These are phyloP conservation scores for Sebastolobus alascanus DNA, from an alignment of 2,797 vertebrate species.

Conservation along the genomic window DNA sequence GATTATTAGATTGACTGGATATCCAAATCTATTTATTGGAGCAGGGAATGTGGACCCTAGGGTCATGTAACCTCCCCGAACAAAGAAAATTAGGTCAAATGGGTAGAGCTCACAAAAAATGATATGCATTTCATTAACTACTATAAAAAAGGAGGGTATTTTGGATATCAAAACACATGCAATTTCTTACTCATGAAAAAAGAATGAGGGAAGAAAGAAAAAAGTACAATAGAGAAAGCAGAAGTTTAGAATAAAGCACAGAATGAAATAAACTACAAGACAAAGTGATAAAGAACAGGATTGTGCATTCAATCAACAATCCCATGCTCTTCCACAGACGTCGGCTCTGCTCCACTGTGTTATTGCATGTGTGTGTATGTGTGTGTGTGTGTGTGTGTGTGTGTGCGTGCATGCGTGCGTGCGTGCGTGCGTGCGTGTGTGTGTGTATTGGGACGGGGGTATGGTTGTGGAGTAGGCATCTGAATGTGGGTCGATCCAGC, in stretches of 20 bases:
- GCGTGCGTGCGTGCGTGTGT: constrained; percentile 36
- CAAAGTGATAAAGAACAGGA: constrained; percentile 60
- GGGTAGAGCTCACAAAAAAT: constrained; percentile 67
- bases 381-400: constrained; percentile 42
- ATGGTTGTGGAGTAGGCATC: constrained; percentile 65
- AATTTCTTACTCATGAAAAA: constrained; percentile 3
- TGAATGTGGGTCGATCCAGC: constrained; percentile 85
- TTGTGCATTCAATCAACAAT: constrained; percentile 61
- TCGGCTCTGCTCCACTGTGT: constrained; percentile 37
- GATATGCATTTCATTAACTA: constrained; percentile 73
- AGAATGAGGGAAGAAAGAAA: not conserved
- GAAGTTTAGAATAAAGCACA: not conserved
- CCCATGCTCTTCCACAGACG: constrained; percentile 31
- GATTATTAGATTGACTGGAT: constrained; percentile 83
- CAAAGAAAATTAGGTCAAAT: constrained; percentile 82
- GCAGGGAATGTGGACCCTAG: constrained; percentile 80
- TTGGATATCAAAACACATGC: constrained; percentile 36
- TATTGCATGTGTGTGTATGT: constrained; percentile 11
- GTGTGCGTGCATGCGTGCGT: constrained; percentile 17
- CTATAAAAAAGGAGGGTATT: not conserved
- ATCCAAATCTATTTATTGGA: constrained; percentile 84
- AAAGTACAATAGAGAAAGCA: constrained; percentile 5
- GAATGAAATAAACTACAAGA: constrained; percentile 36
- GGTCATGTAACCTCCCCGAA: constrained; percentile 84
- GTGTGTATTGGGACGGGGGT: constrained; percentile 35